Evolutionary conservation across 2,797 vertebrate species (phyloP), one percentile per base, ranked within the genome.

Genomic region (Galaxias olidus): DNA sequence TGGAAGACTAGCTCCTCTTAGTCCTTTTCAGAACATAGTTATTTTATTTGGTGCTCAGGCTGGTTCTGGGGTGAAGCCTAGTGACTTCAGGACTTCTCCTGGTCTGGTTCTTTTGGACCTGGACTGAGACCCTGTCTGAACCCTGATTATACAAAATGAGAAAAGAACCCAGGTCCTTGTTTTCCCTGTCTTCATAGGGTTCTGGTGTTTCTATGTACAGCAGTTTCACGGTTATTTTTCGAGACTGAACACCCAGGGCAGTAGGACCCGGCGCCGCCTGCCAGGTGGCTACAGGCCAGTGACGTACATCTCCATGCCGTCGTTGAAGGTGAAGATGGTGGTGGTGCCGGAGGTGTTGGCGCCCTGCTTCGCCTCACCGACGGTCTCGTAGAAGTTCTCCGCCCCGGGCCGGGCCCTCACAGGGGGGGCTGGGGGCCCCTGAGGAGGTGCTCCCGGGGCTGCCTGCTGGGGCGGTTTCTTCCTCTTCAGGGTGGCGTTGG

Each of bases 301-400:
- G 80, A 93, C 91, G 1, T 93, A 93, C 92, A 93, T 93, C 85
- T 93, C 92, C 90, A 93, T 92, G 61, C 92, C 92, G 12, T 93
- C 92, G 47, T 93, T 93, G 78, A 93, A 93, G 50, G 91, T 93
- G 80, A 93, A 92, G 77, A 93, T 92, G 78, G 92, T 93, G 77
- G 92, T 93, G 81, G 91, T 93, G 79, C 91, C 88, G 61, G 90
- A 85, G 80, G 79, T 79, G 69, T 65, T 87, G 64, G 41, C 66
- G 1, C 86, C 90, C 77, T 90, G 87, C 80, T 91, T 93, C 72
- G 88, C 84, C 18, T 93, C 91, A 4, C 87, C 84, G 75, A 93
- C 90, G 86, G 73, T 91, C 85, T 93, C 92, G 52, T 93, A 93
- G 82, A 93, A 90, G 83, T 93, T 88, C 74, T 92, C 92, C 18